These are phyloP conservation scores for Drosophila ananassae DNA, from an alignment of 1,140 invertebrate genomes.

Conservation along the genomic window DNA sequence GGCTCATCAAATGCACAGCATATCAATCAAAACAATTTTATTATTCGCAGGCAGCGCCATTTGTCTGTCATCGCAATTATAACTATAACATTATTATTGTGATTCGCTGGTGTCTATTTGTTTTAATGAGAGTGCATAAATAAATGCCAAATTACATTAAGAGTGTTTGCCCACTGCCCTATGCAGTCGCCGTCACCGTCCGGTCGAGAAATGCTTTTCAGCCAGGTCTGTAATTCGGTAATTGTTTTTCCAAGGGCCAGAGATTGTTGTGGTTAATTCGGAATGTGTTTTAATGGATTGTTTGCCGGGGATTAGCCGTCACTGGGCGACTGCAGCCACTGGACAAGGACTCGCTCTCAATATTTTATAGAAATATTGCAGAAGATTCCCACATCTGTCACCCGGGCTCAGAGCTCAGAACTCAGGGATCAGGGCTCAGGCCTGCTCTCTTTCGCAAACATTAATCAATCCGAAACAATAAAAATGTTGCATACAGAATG, in stretches of 20 bases:
- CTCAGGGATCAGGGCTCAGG: conserved; percentile 6
- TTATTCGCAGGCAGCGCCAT: conserved; percentile 52
- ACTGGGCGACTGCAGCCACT: not conserved
- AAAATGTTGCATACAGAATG: conserved; percentile 54
- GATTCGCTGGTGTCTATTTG: conserved; percentile 64
- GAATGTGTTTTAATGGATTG: conserved; percentile 48
- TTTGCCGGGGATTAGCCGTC: conserved; percentile 36
- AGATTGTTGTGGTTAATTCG: conserved; percentile 34
- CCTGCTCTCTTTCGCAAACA: conserved; percentile 47
- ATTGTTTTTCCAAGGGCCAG: conserved; percentile 1
- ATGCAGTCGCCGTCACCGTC: not conserved
- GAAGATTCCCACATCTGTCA: not conserved
- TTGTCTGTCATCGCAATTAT: conserved; percentile 57
- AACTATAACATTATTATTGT: conserved; percentile 61
- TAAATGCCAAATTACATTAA: conserved; percentile 80
- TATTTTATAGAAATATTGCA: conserved; percentile 15
- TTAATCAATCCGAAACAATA: conserved; percentile 69
- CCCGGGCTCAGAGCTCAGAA: not conserved
- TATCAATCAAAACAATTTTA: conserved; percentile 62
- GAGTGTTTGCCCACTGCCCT: conserved; percentile 49
- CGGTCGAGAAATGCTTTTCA: conserved; percentile 46
- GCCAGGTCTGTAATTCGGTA: conserved; percentile 57
- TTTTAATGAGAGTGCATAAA: conserved; percentile 75
- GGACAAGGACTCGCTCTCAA: conserved; percentile 22
- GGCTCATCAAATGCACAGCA: conserved; percentile 61